phyloP scores from a whole-genome alignment of 2,113 vertebrate species.

The Columbina picui region DNA sequence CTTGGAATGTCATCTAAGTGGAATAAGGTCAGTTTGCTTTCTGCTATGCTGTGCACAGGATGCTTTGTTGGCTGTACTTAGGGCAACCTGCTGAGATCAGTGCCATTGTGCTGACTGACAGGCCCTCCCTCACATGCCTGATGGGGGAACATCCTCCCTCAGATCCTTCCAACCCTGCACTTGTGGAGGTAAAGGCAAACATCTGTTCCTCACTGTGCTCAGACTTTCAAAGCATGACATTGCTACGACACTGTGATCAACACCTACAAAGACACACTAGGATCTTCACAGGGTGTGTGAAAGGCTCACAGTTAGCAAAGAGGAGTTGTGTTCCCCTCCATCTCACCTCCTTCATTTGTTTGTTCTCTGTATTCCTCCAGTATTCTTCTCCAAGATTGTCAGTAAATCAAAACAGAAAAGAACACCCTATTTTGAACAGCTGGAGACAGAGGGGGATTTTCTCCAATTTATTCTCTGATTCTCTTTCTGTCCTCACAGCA shows the following conservation, averaged over 20 bases:
- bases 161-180: not conserved
- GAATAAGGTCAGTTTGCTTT: not conserved
- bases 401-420: not conserved
- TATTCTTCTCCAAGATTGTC: not conserved
- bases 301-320: not conserved
- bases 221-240: not conserved
- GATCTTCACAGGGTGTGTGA: not conserved
- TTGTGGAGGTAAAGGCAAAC: not conserved
- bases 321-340: not conserved
- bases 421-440: not conserved
- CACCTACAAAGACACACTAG: not conserved
- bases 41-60: not conserved
- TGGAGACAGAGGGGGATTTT: not conserved
- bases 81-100: not conserved
- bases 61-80: not conserved
- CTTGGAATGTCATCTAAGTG: not conserved
- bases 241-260: not conserved
- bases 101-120: fast-evolving
- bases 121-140: not conserved
- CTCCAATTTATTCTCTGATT: not conserved
- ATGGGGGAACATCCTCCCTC: fast-evolving
- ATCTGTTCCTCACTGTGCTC: not conserved
- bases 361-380: not conserved
- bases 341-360: not conserved
- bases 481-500: not conserved